These are phyloP conservation scores for Hermaeophaga mercurialis DNA, from an alignment of 2,888 invertebrate species.

Conservation along the genomic window DNA sequence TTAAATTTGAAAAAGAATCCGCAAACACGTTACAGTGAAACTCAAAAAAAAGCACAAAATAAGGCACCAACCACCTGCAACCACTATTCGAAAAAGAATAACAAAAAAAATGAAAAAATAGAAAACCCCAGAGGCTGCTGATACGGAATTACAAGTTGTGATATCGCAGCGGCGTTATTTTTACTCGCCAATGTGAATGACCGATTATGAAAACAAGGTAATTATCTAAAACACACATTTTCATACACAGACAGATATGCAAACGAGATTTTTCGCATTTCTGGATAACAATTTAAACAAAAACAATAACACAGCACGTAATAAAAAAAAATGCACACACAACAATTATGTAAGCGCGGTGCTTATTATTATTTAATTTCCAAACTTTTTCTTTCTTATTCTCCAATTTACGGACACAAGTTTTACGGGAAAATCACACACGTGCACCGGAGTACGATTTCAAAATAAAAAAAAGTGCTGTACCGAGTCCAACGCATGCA, in stretches of 20 bases:
- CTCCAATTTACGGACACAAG: too few relatives aligned
- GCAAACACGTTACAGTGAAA: too few relatives aligned
- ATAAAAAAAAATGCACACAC: conserved; percentile 4
- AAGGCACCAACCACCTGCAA: conserved; percentile 22
- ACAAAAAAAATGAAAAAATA: conserved; percentile 8
- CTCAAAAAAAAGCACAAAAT: not conserved
- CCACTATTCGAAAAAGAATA: conserved; percentile 9
- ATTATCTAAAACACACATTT: conserved; percentile 22
- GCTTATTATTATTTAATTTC: too few relatives aligned
- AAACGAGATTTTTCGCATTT: not conserved
- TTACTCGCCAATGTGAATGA: conserved; percentile 55
- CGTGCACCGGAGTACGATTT: too few relatives aligned
- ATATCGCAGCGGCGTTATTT: conserved; percentile 46
- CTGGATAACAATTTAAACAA: too few relatives aligned
- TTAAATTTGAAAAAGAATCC: too few relatives aligned
- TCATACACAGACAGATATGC: too few relatives aligned
- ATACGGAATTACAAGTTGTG: conserved; percentile 18
- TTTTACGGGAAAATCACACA: too few relatives aligned
- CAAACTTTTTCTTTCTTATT: too few relatives aligned
- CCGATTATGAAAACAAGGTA: conserved; percentile 49
- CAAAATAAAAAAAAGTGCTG: conserved; percentile 27
- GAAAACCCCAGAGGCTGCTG: too few relatives aligned
- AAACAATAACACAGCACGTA: too few relatives aligned
- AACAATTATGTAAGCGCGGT: not conserved
- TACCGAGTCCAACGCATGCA: conserved; percentile 43